Percentiles rank a stretch among this genome's conserved stretches.
phyloP scores from a whole-genome alignment of 2,113 vertebrate species.

The Rattus rattus region DNA sequence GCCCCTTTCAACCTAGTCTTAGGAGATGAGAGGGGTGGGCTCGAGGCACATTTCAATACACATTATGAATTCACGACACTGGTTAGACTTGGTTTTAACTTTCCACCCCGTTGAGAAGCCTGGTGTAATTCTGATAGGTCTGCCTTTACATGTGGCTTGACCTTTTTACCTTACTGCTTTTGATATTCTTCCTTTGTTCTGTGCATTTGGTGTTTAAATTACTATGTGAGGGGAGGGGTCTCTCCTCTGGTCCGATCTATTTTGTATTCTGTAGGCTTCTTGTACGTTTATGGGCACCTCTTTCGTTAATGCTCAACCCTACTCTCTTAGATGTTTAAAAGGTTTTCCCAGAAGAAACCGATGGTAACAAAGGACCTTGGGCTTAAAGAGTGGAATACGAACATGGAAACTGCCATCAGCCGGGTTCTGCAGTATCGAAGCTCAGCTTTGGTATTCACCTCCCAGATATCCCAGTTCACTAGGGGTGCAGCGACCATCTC shows the following conservation, averaged over 20 bases:
- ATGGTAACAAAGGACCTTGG: constrained; percentile 93
- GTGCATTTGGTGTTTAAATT: no score
- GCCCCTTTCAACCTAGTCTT: neutral
- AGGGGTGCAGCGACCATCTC: constrained; percentile 91
- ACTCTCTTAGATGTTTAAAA: constrained; percentile 93
- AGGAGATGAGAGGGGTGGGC: neutral
- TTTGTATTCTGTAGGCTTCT: no score
- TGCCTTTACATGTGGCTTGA: no score
- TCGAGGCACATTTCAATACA: fast-evolving
- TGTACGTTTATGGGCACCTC: no score
- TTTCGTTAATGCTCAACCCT: constrained; percentile 93
- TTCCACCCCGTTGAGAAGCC: constrained; percentile 87
- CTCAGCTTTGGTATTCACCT: constrained; percentile 95
- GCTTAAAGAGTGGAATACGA: constrained; percentile 92
- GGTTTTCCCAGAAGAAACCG: constrained; percentile 95
- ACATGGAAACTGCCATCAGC: constrained; percentile 94
- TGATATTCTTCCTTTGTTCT: no score
- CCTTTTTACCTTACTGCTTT: no score
- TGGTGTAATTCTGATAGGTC: no score
- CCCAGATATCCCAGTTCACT: constrained; percentile 88
- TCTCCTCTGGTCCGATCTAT: no score
- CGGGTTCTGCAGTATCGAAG: constrained; percentile 98
- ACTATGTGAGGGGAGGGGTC: no score
- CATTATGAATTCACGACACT: constrained; percentile 91
- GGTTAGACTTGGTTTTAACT: constrained; percentile 95